Conservation (phyloP, 2,113 vertebrate species). For the Uropsilus gracilis region DNA sequence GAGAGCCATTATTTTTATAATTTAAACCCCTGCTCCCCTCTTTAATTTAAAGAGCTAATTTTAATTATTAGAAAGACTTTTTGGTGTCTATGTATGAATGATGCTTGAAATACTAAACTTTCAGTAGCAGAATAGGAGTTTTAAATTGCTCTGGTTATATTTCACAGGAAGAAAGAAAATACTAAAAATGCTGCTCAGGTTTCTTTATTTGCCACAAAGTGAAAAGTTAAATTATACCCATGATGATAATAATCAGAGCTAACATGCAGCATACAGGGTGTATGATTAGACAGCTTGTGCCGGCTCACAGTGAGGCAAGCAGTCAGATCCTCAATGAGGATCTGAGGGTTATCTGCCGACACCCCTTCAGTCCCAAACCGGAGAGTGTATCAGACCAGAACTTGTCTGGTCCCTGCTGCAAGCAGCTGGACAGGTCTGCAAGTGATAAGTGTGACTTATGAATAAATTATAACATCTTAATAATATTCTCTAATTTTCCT, state of each 20-base stretch:
- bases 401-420: neutral
- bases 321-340: neutral
- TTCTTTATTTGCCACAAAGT: conserved; percentile 46
- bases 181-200: neutral
- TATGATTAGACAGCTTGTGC: neutral
- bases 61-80: neutral
- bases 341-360: neutral
- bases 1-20: neutral
- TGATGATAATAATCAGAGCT: conserved; percentile 34
- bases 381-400: neutral
- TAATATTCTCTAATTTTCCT: neutral
- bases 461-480: neutral
- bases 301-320: neutral
- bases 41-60: neutral
- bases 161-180: conserved; percentile 11
- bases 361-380: neutral
- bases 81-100: neutral
- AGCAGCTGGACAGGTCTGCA: neutral
- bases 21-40: neutral
- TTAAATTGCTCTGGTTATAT: conserved; percentile 17
- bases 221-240: conserved; percentile 10
- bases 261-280: neutral
- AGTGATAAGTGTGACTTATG: neutral
- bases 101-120: conserved; percentile 38
- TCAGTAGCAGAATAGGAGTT: neutral